phyloP scores from a whole-genome alignment of 2,113 vertebrate genomes.

The Varanus salvator region DNA sequence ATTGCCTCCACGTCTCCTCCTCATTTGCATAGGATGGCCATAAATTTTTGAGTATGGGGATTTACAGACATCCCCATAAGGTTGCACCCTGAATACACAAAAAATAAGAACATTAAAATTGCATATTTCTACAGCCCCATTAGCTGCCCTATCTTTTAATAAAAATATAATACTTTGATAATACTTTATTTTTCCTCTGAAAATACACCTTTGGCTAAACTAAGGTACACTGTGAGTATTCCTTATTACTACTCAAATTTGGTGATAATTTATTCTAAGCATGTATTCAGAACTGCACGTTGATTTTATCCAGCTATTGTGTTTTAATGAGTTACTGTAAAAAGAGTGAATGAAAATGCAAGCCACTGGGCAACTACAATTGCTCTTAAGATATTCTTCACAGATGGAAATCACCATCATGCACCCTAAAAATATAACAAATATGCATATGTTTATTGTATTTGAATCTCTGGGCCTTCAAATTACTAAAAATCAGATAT shows the following conservation, averaged over 20 bases:
- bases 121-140: not conserved
- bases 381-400: constrained; percentile 31
- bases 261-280: constrained; percentile 31
- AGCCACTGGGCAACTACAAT: constrained; percentile 11
- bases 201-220: not conserved
- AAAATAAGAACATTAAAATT: not conserved
- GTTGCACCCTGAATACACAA: not conserved
- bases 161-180: not conserved
- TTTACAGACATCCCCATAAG: too few relatives aligned
- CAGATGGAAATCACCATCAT: constrained; percentile 39
- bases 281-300: constrained; percentile 20
- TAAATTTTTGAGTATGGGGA: too few relatives aligned
- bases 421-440: not conserved
- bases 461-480: constrained; percentile 18
- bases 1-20: too few relatives aligned
- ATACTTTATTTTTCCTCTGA: not conserved
- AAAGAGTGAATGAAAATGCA: constrained; percentile 6
- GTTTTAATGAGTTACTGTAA: not conserved
- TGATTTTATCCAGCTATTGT: constrained; percentile 34
- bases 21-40: too few relatives aligned
- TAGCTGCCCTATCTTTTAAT: not conserved
- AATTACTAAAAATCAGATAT: constrained; percentile 40
- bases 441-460: constrained; percentile 38
- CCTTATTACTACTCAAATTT: constrained; percentile 31
- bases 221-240: not conserved